Evolutionary conservation across 2,888 invertebrate species (phyloP), one percentile per base, ranked within the genome.

Genomic region (Octonoba sinensis): DNA sequence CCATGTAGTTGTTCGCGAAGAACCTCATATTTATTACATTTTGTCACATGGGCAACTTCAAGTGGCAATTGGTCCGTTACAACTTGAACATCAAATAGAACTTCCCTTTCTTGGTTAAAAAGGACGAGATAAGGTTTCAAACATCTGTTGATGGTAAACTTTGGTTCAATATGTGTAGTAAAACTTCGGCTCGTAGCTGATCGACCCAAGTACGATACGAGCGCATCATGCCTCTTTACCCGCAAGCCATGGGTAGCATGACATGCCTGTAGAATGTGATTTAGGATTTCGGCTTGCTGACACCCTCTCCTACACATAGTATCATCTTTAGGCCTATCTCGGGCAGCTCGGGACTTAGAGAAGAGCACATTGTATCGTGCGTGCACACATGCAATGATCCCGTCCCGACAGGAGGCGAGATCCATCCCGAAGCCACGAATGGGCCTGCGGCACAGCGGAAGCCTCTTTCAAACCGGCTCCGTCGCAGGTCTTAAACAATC

Each of bases 181-280:
- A 47, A 47, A 1, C 71, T 60, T 15, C 59, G 3, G 11, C 60
- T 44, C 3, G 12, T 16, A 4, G 20, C 4, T 0, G 24, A 20
- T 2, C 71, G 12, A 11, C 11, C 20, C 1, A 71, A 4, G 16
- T 71, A 71, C 12, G 57, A 13, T 1, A 24, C 49, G 2, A 71
- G 6, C n/a, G 22, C 24, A 24, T 71, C 13, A 16, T 60, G 60
- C 1, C 60, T 13, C 0, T 16, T 47, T 6, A 71, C 60, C 3
- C 71, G 1, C 3, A 18, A 3, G 0, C 24, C 24, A 51, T 71
- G 47, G 8, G 60, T 71, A 0, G 60, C 3, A 18, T 71, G 49
- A 27, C 60, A 71, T 6, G 8, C 15, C 22, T 71, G 71, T 3
- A 62, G 11, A n/a, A 71, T 60, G 18, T 71, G 71, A 24, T 60